A percentile compares a stretch with the other conserved stretches of the same genome.
These are phyloP conservation scores for Cheilosia scutellata DNA, from an alignment of 2,888 invertebrate genomes.

Conservation along the genomic window DNA sequence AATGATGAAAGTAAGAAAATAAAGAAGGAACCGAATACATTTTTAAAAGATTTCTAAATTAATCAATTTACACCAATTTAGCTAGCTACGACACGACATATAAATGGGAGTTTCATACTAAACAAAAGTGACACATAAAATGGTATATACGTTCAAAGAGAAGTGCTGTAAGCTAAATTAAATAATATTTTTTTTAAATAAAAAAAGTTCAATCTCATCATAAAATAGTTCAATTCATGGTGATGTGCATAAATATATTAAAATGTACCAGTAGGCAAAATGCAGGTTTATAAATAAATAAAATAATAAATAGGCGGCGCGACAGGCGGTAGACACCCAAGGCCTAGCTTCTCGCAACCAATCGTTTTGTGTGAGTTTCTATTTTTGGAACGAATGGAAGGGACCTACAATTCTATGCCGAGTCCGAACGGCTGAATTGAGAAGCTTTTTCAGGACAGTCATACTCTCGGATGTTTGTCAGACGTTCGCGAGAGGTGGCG, in stretches of 20 bases:
- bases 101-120: slow-evolving; percentile 2
- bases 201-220: not conserved
- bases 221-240: not conserved
- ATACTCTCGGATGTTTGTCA: too few relatives aligned
- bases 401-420: too few relatives aligned
- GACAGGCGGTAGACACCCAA: too few relatives aligned
- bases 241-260: not conserved
- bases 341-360: too few relatives aligned
- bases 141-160: not conserved
- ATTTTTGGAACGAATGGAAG: too few relatives aligned
- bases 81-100: slow-evolving; percentile 58
- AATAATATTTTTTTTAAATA: not conserved
- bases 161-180: not conserved
- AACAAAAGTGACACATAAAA: slow-evolving; percentile 10
- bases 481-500: too few relatives aligned
- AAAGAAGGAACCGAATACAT: slow-evolving; percentile 62
- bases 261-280: not conserved
- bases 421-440: too few relatives aligned
- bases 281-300: too few relatives aligned
- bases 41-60: slow-evolving; percentile 53
- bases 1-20: slow-evolving; percentile 65
- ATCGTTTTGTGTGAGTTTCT: too few relatives aligned
- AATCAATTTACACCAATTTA: slow-evolving; percentile 64
- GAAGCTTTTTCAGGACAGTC: too few relatives aligned
- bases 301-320: too few relatives aligned